These are phyloP conservation scores for Tetrax tetrax DNA, from an alignment of 2,113 vertebrate species.

Conservation along the genomic window DNA sequence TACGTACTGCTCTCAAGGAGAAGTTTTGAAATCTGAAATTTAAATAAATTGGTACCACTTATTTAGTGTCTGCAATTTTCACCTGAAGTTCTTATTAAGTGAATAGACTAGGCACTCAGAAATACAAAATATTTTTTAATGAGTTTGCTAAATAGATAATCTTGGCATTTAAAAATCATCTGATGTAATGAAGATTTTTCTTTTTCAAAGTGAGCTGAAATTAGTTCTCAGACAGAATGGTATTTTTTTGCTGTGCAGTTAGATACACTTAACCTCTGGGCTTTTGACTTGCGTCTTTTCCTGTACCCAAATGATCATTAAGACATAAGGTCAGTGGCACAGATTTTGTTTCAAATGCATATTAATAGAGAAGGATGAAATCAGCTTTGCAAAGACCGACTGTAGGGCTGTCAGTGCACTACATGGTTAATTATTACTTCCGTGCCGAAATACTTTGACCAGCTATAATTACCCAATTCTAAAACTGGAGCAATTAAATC, in stretches of 20 bases:
- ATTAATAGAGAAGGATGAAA: not conserved
- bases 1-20: not conserved
- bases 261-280: not conserved
- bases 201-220: not conserved
- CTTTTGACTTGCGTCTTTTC: slow-evolving; percentile 17
- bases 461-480: slow-evolving; percentile 3
- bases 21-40: not conserved
- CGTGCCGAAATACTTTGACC: not conserved
- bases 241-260: not conserved
- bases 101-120: not conserved
- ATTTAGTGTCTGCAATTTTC: not conserved
- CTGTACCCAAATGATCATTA: not conserved
- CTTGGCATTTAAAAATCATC: slow-evolving; percentile 18
- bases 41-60: not conserved
- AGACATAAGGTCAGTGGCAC: not conserved
- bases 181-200: not conserved
- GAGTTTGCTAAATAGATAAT: not conserved
- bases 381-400: not conserved
- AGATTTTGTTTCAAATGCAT: not conserved
- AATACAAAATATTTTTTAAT: not conserved
- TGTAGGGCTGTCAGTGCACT: not conserved
- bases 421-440: slow-evolving; percentile 23
- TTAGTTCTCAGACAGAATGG: not conserved
- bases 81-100: not conserved
- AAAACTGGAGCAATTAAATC: slow-evolving; percentile 14